These are phyloP conservation scores for Caenorhabditis sp. DNA, from an alignment of 2,888 invertebrate genomes.

Conservation along the genomic window DNA sequence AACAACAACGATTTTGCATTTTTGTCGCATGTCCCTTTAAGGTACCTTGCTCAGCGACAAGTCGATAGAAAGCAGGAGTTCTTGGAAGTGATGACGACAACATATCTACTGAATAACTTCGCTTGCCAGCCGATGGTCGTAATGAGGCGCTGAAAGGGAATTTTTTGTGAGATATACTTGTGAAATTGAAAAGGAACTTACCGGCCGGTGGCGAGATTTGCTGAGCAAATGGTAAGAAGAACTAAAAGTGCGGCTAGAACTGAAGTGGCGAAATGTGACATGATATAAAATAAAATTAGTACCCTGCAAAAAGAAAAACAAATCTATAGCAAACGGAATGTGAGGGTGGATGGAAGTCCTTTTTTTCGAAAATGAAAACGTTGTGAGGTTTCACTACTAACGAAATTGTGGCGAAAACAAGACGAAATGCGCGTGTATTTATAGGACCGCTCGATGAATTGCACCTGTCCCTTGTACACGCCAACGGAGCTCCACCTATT, in stretches of 20 bases:
- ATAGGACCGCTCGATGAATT: neutral
- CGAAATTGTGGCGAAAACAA: neutral
- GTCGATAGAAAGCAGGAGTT: neutral
- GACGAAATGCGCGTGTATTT: neutral
- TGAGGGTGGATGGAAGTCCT: neutral
- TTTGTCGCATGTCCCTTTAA: neutral
- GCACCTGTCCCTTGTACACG: neutral
- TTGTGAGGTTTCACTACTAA: neutral
- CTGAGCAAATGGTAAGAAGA: conserved; percentile 10
- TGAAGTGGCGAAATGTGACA: conserved; percentile 2
- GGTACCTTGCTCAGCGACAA: neutral
- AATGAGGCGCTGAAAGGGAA: conserved; percentile 22
- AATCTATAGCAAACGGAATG: too few relatives aligned
- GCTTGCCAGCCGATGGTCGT: conserved; percentile 39
- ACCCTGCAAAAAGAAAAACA: neutral
- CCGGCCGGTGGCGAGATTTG: conserved; percentile 38
- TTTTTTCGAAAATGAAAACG: neutral
- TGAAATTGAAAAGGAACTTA: neutral
- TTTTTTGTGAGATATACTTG: neutral
- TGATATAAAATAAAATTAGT: neutral
- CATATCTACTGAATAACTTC: conserved; percentile 8
- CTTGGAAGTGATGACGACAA: neutral
- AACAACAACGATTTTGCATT: conserved; percentile 5
- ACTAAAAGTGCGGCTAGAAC: neutral
- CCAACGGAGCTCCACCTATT: neutral